Base-by-base conservation (phyloP, 1,140 invertebrate species). In the Monomorium pharaonis region DNA sequence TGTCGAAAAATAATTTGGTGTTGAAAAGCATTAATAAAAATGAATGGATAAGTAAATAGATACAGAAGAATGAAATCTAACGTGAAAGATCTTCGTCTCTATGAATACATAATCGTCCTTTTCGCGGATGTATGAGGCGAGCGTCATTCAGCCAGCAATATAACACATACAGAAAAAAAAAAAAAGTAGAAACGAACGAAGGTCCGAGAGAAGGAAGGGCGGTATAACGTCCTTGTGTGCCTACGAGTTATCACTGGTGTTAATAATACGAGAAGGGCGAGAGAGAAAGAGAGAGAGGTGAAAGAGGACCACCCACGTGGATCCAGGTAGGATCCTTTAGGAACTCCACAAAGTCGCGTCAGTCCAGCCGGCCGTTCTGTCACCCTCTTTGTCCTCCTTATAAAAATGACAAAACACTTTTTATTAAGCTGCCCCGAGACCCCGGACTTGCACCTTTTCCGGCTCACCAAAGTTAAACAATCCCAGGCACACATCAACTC, bases 401-500 rank as follows among this genome's bases (percentile, higher is more conserved):
- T 90, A 87, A 90, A 91, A 92, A 91, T 90, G 92, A 92, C 90
- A 86, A 91, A 90, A 92, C 91, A 91, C 54, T 88, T 92, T 90
- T 89, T 91, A 89, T 90, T 83, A 70, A 86, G 86, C 72, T 56
- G 27, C 33, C 27, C 58, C 16, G 44, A 27, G 21, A 14, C 30
- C 24, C 63, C 69, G 9, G 27, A 74, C 75, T 76, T 47, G 54
- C 87, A 65, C 58, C 56, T 65, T 81, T 70, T 69, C 60, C 67
- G 27, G 60, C 10, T 74, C 56, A 63, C 72, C 63, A 77, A 84
- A 77, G 74, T 88, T 78, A 78, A 85, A 90, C 63, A 85, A 85
- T 69, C 88, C 60, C 80, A 67, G 60, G 33, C 60, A 42, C 33
- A 56, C 63, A 78, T 69, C 44, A 72, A 89, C 63, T 72, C 80